Conservation (phyloP, 2,113 vertebrate species). For the Rhea pennata region DNA sequence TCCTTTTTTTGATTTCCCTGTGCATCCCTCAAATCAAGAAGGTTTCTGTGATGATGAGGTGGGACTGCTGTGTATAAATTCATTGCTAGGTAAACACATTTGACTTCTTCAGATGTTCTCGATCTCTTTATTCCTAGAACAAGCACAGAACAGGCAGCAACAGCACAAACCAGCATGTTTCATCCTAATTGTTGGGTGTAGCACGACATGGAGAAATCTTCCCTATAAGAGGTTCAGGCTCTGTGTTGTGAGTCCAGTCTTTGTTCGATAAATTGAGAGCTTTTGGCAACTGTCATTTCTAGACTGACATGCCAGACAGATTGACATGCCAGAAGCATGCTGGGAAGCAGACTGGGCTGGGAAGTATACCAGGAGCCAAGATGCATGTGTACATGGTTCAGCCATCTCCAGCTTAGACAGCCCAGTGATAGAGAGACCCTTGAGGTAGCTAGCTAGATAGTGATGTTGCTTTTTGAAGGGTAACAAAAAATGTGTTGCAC, state of each 20-base stretch:
- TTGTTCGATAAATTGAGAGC: constrained; percentile 15
- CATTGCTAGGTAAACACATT: constrained; percentile 5
- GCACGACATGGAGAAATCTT: not conserved
- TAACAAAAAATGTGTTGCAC: rapidly evolving
- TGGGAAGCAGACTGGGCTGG: constrained; percentile 11
- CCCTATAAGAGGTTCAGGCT: not conserved
- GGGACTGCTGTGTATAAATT: constrained; percentile 3
- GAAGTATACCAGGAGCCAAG: not conserved
- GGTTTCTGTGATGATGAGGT: not conserved
- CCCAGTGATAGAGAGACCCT: not conserved
- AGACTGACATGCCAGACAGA: constrained; percentile 32
- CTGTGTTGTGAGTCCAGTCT: not conserved
- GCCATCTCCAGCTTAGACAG: not conserved
- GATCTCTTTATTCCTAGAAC: not conserved
- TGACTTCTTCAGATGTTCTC: not conserved
- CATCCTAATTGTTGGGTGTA: not conserved
- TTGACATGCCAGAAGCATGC: constrained; percentile 17
- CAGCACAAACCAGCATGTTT: not conserved
- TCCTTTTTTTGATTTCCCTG: not conserved
- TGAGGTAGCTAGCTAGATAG: not conserved
- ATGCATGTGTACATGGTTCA: not conserved
- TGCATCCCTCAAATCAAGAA: constrained; percentile 12
- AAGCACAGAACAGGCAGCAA: not conserved
- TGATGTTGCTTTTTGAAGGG: not conserved
- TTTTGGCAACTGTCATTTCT: constrained; percentile 18